phyloP scores from a whole-genome alignment of 2,797 vertebrate genomes.

The Limnodromus scolopaceus region DNA sequence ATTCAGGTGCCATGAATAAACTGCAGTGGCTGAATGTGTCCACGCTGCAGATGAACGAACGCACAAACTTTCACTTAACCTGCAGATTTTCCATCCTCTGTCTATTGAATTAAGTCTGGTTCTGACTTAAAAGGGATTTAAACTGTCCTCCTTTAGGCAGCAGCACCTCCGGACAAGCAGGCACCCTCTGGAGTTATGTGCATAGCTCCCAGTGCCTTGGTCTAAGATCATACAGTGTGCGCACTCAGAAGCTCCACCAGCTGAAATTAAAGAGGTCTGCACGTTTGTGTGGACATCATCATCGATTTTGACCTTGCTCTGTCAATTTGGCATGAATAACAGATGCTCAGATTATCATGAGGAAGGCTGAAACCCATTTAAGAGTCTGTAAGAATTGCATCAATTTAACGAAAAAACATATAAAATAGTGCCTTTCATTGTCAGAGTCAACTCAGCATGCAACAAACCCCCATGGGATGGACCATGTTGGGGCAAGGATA shows the following conservation, averaged over 20 bases:
- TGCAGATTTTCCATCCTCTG: background rate
- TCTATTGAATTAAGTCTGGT: background rate
- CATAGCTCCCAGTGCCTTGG: background rate
- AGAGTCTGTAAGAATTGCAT: background rate
- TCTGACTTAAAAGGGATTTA: background rate
- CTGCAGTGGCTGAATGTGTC: background rate
- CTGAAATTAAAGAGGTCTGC: background rate
- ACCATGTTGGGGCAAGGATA: background rate
- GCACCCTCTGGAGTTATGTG: background rate
- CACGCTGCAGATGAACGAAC: background rate
- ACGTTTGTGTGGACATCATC: background rate
- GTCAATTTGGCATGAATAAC: background rate
- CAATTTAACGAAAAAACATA: background rate
- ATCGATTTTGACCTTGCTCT: background rate
- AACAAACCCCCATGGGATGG: background rate
- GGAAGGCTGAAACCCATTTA: background rate
- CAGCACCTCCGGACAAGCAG: background rate
- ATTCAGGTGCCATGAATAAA: rapidly evolving
- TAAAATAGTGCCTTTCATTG: background rate
- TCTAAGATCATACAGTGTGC: background rate
- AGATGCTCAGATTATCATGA: background rate
- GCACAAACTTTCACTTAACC: background rate
- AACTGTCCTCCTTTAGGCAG: background rate
- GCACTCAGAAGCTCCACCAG: background rate
- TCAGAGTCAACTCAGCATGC: background rate